A percentile compares a stretch with the other conserved stretches of the same genome.
phyloP scores from a whole-genome alignment of 2,888 invertebrate species.

The Clistopyga incitator region DNA sequence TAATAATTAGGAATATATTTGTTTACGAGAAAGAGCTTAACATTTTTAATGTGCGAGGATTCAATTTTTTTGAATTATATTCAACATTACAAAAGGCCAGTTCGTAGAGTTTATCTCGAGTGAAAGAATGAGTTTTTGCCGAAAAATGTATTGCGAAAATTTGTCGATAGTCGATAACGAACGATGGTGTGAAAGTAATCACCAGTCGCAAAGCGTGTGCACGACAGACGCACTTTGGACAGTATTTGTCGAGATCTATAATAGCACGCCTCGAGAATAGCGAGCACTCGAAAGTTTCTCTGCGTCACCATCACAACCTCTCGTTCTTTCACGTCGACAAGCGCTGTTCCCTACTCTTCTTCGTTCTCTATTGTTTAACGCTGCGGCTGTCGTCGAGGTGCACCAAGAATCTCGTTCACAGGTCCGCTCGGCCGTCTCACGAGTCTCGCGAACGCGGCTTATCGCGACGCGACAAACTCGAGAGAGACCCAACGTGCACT shows the following conservation, averaged over 20 bases:
- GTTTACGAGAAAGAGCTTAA: too few species aligned
- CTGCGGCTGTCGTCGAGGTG: slow-evolving; percentile 48
- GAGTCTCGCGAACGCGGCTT: slow-evolving; percentile 66
- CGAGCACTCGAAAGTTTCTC: slow-evolving; percentile 4
- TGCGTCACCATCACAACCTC: slow-evolving; percentile 18
- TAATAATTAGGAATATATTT: too few species aligned
- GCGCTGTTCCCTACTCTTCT: slow-evolving; percentile 39
- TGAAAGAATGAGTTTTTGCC: neutral
- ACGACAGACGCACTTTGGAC: slow-evolving; percentile 7
- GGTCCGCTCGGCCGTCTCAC: slow-evolving; percentile 48
- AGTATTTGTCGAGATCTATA: slow-evolving; percentile 1
- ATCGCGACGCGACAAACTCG: slow-evolving; percentile 62
- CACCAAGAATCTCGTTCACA: slow-evolving; percentile 55
- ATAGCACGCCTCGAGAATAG: slow-evolving; percentile 9
- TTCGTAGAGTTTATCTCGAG: neutral
- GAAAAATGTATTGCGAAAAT: neutral
- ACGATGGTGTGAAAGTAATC: neutral
- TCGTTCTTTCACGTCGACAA: slow-evolving; percentile 32
- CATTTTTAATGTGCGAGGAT: too few species aligned
- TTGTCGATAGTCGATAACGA: neutral
- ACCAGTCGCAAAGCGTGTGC: neutral
- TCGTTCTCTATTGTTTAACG: slow-evolving; percentile 54
- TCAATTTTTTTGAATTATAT: too few species aligned
- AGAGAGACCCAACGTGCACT: slow-evolving; percentile 57
- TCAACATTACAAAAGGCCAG: neutral